These are phyloP conservation scores for Leptinotarsa texana DNA, from an alignment of 1,140 invertebrate genomes.

Conservation along the genomic window DNA sequence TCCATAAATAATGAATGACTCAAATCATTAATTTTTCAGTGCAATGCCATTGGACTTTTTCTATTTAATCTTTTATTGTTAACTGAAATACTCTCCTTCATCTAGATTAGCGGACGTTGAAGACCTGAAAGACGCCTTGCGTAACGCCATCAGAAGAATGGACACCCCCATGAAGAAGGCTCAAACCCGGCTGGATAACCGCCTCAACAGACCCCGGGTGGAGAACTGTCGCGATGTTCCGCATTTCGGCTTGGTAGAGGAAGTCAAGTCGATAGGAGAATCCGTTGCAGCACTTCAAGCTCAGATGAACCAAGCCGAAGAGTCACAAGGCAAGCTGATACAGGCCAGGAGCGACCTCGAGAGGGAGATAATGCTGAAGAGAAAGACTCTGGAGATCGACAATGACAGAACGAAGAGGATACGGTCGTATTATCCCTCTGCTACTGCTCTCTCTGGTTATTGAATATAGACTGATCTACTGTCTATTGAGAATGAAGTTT, in stretches of 20 bases:
- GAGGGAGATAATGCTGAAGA: slow-evolving; percentile 72
- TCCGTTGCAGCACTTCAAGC: slow-evolving; percentile 64
- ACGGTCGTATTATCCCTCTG: slow-evolving; percentile 69
- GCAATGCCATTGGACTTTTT: not conserved
- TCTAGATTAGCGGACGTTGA: slow-evolving; percentile 70
- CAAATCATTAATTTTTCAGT: too few species aligned
- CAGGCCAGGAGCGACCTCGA: slow-evolving; percentile 66
- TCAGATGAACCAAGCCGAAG: slow-evolving; percentile 65
- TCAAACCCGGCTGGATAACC: slow-evolving; percentile 75
- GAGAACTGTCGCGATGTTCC: slow-evolving; percentile 73
- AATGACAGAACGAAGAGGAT: slow-evolving; percentile 66
- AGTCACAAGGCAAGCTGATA: slow-evolving; percentile 63
- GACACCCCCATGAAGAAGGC: slow-evolving; percentile 76
- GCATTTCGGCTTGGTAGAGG: slow-evolving; percentile 73
- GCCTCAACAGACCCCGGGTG: slow-evolving; percentile 65
- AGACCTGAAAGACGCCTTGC: slow-evolving; percentile 65
- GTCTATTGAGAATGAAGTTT: not conserved
- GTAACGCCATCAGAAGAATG: slow-evolving; percentile 65
- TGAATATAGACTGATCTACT: slow-evolving; percentile 31
- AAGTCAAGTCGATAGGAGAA: slow-evolving; percentile 70
- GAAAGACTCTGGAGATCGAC: slow-evolving; percentile 72
- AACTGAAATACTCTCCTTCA: not conserved
- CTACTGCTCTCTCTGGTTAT: slow-evolving; percentile 65
- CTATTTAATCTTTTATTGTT: not conserved
- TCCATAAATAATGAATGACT: too few species aligned